Percentiles rank a stretch among this genome's conserved stretches.
phyloP scores from a whole-genome alignment of 2,888 invertebrate genomes.

The Agrypnus murinus region DNA sequence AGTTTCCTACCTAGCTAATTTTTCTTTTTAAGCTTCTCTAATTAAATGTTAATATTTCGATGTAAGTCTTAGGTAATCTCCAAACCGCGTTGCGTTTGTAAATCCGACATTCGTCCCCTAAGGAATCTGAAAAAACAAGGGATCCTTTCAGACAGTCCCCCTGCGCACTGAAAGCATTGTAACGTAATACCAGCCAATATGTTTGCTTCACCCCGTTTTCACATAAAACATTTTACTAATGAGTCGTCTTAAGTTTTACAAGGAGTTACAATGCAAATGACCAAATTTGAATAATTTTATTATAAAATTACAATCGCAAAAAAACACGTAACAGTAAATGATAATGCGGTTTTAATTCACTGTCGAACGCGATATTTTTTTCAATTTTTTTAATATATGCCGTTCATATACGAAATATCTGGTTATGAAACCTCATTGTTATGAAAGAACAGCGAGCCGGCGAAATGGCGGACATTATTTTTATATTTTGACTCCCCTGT shows the following conservation, averaged over 20 bases:
- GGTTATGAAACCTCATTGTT: conserved; percentile 50
- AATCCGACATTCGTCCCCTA: conserved; percentile 45
- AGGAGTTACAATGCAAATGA: conserved; percentile 14
- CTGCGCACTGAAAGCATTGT: conserved; percentile 45
- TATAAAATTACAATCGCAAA: neutral
- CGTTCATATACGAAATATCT: conserved; percentile 39
- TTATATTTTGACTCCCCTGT: conserved; percentile 69
- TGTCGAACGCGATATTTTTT: conserved; percentile 7
- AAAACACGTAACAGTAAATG: neutral
- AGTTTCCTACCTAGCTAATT: conserved; percentile 15
- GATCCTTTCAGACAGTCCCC: conserved; percentile 42
- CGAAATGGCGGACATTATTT: conserved; percentile 64
- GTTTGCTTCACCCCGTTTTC: conserved; percentile 44
- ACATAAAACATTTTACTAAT: conserved; percentile 40
- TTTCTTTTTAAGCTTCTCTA: conserved; percentile 41
- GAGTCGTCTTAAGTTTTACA: conserved; percentile 23
- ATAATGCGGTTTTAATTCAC: conserved; percentile 7
- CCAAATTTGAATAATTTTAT: conserved; percentile 6
- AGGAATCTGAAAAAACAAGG: conserved; percentile 50
- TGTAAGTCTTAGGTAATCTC: conserved; percentile 53
- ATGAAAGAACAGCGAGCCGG: conserved; percentile 48
- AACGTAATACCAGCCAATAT: conserved; percentile 54
- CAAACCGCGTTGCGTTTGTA: conserved; percentile 48
- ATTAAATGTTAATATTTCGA: conserved; percentile 57
- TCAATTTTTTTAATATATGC: conserved; percentile 34